Base-by-base conservation (phyloP, 53 echinoderm and acorn worm genomes). In the Temnopleurus reevesii region DNA sequence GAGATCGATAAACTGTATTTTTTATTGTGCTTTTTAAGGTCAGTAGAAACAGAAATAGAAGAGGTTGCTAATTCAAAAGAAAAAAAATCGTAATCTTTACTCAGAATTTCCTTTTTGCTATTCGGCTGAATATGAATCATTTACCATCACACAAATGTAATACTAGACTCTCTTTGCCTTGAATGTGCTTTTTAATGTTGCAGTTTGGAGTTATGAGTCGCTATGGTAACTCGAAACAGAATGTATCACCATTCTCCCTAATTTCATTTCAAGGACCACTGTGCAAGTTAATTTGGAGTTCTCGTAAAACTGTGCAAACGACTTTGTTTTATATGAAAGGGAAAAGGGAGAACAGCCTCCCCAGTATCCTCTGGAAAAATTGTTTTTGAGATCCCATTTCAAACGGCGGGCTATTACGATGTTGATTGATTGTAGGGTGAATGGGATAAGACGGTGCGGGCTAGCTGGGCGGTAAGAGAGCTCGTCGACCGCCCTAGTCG, bases 401-500 rank as follows among this genome's bases (percentile, higher is more conserved):
- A 85, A 21, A 44, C 85, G 85, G 59, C 85, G 85, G 61, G 85
- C 85, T 45, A 85, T 85, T 85, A 85, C 24, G 29, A 59, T 60
- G 59, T 60, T 85, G 85, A 85, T 85, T 85, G 85, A 85, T 85
- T 59, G 15, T 47, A 21, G 46, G 85, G 59, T 28, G 46, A 25
- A 85, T 10, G 41, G 61, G 60, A 59, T 59, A 44, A 43, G 85
- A 46, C 85, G 12, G 36, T 45, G 41, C 43, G 41, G 59, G 85
- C 85, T 45, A 85, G 85, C 60, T 85, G 85, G 85, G 85, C 85
- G 85, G 85, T 85, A 85, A 46, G 61, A 59, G 61, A 85, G 45
- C 43, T 57, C 23, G 27, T 35, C 59, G 85, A 59, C 85, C 85
- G 85, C 85, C 85, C 85, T 85, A 10, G 85, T 44, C 59, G 85